phyloP scores from a whole-genome alignment of 2,113 vertebrate genomes.

The Bucco capensis region DNA sequence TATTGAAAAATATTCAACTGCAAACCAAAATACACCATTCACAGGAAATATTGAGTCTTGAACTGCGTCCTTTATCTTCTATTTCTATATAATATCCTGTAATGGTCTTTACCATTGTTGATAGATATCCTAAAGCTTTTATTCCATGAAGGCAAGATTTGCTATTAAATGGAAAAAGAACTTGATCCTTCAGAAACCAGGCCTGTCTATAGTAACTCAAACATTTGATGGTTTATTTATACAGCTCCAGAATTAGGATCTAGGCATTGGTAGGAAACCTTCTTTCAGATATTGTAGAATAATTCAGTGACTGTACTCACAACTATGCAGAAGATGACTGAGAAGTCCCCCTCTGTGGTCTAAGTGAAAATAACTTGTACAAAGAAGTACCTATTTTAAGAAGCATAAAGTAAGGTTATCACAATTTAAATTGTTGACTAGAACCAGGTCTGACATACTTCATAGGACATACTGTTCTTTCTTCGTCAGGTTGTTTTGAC shows the following conservation, averaged over 20 bases:
- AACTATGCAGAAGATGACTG: background rate
- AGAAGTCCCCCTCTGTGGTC: background rate
- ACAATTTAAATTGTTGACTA: conserved; percentile 38
- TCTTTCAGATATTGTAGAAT: background rate
- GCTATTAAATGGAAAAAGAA: background rate
- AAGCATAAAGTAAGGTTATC: background rate
- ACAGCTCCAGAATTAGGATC: background rate
- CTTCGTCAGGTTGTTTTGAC: conserved; percentile 65
- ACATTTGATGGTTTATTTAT: background rate
- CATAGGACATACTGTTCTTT: conserved; percentile 46
- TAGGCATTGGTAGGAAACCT: background rate
- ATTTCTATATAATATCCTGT: background rate
- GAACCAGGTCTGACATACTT: background rate
- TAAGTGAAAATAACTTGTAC: background rate
- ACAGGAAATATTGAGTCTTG: background rate
- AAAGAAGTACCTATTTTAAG: background rate
- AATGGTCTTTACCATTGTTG: background rate
- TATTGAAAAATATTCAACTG: background rate
- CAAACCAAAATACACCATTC: background rate
- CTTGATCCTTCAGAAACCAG: background rate
- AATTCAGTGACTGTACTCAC: background rate
- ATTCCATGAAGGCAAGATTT: background rate
- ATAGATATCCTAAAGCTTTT: background rate
- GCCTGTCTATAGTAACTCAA: background rate
- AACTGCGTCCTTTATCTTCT: background rate